Conservation (phyloP, 2,113 vertebrate species). For the Theristicus caerulescens region DNA sequence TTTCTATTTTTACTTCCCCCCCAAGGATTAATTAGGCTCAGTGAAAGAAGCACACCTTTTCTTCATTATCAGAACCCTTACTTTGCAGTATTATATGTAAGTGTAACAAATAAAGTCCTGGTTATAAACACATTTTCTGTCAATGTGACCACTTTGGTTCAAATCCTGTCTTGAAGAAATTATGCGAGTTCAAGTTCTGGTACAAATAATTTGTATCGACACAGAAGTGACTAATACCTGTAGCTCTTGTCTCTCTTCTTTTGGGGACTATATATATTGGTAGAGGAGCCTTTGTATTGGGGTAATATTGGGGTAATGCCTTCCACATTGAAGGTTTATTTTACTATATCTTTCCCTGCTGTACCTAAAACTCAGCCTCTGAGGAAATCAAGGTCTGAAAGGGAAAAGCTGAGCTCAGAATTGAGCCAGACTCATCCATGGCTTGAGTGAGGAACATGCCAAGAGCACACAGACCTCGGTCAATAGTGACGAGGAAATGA, state of each 20-base stretch:
- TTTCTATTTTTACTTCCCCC: neutral
- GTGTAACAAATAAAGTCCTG: neutral
- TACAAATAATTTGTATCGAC: neutral
- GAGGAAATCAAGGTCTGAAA: neutral
- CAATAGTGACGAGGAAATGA: neutral
- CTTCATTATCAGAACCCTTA: neutral
- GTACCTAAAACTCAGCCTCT: neutral
- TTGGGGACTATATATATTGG: neutral
- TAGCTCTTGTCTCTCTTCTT: neutral
- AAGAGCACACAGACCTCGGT: neutral
- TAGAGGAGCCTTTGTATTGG: neutral
- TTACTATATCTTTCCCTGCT: neutral
- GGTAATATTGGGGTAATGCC: neutral
- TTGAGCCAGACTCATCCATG: neutral
- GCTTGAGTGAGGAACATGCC: neutral
- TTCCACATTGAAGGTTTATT: neutral
- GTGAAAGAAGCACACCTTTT: neutral
- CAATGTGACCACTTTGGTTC: neutral
- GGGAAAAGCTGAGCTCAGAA: neutral
- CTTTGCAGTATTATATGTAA: neutral
- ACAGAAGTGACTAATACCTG: neutral
- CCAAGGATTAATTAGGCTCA: neutral
- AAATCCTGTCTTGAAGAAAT: neutral
- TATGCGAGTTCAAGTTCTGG: fast-evolving
- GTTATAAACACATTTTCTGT: neutral